These are phyloP conservation scores for Aulostomus chinensis DNA, from an alignment of 2,797 vertebrate species.

Conservation along the genomic window DNA sequence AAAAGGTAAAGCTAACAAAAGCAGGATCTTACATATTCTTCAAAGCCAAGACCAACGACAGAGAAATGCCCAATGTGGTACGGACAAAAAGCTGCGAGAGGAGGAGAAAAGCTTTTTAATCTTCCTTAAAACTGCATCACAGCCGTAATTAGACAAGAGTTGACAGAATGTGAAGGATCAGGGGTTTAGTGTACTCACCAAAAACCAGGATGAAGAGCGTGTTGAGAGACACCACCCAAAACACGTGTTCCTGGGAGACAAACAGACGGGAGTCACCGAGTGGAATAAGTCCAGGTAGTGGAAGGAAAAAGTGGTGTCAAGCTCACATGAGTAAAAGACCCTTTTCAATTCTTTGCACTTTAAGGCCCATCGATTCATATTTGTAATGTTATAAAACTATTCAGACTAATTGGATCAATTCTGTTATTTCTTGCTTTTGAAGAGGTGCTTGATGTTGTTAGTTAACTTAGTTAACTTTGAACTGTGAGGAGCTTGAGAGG, in stretches of 20 bases:
- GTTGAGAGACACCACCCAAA: conserved; percentile 99
- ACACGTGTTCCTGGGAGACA: conserved; percentile 91
- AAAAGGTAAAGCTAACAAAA: background rate
- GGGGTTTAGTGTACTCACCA: conserved; percentile 81
- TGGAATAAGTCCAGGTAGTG: background rate
- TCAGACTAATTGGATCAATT: too few species aligned
- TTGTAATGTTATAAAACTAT: too few species aligned
- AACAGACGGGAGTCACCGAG: conserved; percentile 4
- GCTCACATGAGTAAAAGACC: too few species aligned
- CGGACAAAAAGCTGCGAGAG: conserved; percentile 91
- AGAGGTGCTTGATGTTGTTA: too few species aligned
- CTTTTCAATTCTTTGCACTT: too few species aligned
- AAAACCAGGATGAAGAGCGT: conserved; percentile 98
- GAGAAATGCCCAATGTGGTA: conserved; percentile 99
- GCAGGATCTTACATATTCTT: conserved; percentile 92
- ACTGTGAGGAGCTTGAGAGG: too few species aligned
- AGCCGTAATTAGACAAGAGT: background rate
- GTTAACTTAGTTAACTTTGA: too few species aligned
- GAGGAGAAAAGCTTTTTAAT: background rate
- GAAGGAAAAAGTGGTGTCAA: too few species aligned
- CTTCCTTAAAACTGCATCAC: background rate
- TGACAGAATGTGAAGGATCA: too few species aligned
- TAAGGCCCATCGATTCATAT: too few species aligned
- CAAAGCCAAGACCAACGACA: conserved; percentile 95
- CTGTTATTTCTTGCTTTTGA: too few species aligned